Percentiles rank a stretch among this genome's conserved stretches.
Conservation (phyloP, 1,140 invertebrate species). For the Anastrepha obliqua region DNA sequence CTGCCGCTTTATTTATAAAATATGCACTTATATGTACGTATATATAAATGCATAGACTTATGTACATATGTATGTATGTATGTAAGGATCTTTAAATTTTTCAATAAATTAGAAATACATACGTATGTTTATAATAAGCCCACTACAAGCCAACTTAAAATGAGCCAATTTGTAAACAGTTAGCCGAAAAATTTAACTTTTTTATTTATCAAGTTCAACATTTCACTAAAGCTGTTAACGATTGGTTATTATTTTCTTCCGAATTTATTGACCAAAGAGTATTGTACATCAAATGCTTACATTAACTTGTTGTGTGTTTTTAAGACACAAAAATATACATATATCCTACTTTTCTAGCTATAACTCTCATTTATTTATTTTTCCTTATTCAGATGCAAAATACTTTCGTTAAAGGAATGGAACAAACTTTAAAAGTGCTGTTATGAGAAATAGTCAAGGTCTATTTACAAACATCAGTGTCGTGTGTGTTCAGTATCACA, state of each 20-base stretch:
- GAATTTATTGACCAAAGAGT: not conserved
- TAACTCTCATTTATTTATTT: not conserved
- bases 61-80: too few relatives aligned
- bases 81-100: too few relatives aligned
- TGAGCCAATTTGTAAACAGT: too few relatives aligned
- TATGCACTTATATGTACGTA: too few relatives aligned
- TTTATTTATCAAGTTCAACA: not conserved
- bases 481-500: too few relatives aligned
- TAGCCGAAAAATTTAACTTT: not conserved
- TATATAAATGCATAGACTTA: too few relatives aligned
- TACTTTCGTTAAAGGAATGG: not conserved
- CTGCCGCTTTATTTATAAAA: too few relatives aligned
- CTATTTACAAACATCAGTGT: not conserved
- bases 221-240: slow-evolving; percentile 9
- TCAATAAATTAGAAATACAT: too few relatives aligned
- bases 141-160: too few relatives aligned
- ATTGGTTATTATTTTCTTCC: not conserved
- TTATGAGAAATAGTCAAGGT: not conserved
- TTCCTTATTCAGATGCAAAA: not conserved
- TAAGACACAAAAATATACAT: not conserved
- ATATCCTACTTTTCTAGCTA: not conserved
- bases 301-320: not conserved
- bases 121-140: too few relatives aligned
- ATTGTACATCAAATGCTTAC: slow-evolving; percentile 20
- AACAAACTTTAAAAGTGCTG: not conserved